Evolutionary conservation across 2,113 vertebrate species (phyloP), one percentile per base, ranked within the genome.

Genomic region (Tautogolabrus adspersus): DNA sequence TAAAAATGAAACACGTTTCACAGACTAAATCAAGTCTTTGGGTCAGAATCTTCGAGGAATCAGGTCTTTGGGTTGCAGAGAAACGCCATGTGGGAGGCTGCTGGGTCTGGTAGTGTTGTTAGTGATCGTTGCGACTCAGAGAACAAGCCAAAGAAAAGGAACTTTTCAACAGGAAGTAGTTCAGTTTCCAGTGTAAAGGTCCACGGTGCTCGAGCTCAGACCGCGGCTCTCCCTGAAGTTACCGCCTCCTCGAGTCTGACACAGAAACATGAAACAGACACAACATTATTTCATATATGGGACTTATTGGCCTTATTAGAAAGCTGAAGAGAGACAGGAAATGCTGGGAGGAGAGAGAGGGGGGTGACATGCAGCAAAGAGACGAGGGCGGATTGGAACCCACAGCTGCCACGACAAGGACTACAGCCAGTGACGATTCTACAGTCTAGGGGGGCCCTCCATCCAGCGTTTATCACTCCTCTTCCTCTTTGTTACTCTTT

Each of bases 161-260:
- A 72, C 49, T 40, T 75, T 72, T 77, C 51, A 57, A 16, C 15
- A 1, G 7, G 26, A 34, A 30, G 58, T 5, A 10, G 47, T 67
- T 93, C 82, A 94, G 81, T 94, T 93, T 69, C 81, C 85, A 12
- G 86, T 90, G 88, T 93, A 94, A 44, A 95, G 91, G 60, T 95
- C 90, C 69, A 93, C 85, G 1, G 91, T 94, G 87, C 95, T 95
- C 89, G 95, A 95, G 87, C 95, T 95, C 87, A 95, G 81, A n/a
- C 94, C 94, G 2, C 94, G 88, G 34, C 88, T 94, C 55, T 89
- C 88, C 55, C 77, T 89, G 72, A 95, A 89, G 21, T 81, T 75
- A 54, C 78, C 54, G 13, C 81, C 40, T 3, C 84, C 79, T 1
- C 72, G 89, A 49, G 54, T 86, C 95, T 95, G 82, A 34, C 1